These are phyloP conservation scores for Scyliorhinus canicula DNA, from an alignment of 2,797 vertebrate genomes.

Conservation along the genomic window DNA sequence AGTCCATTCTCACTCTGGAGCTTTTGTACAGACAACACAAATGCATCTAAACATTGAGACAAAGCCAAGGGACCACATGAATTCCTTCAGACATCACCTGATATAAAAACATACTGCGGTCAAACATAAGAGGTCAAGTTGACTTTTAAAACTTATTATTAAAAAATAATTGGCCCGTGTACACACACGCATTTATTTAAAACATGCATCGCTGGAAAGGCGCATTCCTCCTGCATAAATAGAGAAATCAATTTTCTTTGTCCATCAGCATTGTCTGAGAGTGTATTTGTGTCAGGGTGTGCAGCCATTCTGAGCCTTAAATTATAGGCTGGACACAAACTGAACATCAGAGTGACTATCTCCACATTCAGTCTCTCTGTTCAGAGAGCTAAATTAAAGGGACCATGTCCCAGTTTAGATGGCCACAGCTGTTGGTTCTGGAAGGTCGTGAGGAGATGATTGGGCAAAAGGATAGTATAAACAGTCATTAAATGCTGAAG, in stretches of 20 bases:
- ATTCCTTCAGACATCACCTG: slow-evolving; percentile 17
- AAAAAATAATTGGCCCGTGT: slow-evolving; percentile 21
- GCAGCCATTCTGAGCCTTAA: neutral
- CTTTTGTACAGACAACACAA: neutral
- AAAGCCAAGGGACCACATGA: neutral
- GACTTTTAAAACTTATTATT: slow-evolving; percentile 22
- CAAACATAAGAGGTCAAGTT: neutral
- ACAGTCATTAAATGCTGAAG: neutral
- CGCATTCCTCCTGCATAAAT: neutral
- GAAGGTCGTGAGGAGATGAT: neutral
- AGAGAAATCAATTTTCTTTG: neutral
- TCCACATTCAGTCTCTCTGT: neutral
- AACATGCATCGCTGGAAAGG: neutral
- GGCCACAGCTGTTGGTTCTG: neutral
- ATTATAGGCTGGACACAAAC: neutral
- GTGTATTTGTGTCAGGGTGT: neutral
- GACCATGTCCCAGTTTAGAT: neutral
- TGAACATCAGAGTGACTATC: neutral
- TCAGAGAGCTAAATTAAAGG: neutral
- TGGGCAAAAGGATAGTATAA: neutral
- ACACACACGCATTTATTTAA: neutral
- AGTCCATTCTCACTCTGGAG: neutral
- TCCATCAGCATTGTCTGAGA: neutral
- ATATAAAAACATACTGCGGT: neutral
- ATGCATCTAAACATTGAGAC: neutral